These are phyloP conservation scores for Athetis lepigone DNA, from an alignment of 2,888 invertebrate genomes.

Conservation along the genomic window DNA sequence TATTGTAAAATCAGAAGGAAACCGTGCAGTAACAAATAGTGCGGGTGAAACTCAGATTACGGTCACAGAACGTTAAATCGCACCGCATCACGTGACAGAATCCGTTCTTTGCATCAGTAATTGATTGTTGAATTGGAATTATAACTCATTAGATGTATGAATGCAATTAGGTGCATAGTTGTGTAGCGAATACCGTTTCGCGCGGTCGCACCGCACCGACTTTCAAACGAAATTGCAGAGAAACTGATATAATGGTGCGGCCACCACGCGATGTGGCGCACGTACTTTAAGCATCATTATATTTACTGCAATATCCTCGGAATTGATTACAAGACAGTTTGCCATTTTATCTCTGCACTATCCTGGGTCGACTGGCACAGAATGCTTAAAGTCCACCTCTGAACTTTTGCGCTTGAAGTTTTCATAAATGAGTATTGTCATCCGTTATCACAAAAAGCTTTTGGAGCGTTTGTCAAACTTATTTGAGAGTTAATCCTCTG, in stretches of 20 bases:
- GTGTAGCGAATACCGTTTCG: slow-evolving; percentile 80
- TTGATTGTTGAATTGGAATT: slow-evolving; percentile 78
- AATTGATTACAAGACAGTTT: slow-evolving; percentile 44
- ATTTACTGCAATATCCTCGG: slow-evolving; percentile 52
- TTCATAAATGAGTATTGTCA: too few species aligned
- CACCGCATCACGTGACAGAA: slow-evolving; percentile 74
- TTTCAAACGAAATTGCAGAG: slow-evolving; percentile 86
- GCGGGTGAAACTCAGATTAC: slow-evolving; percentile 64
- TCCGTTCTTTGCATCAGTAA: slow-evolving; percentile 72
- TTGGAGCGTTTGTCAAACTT: slow-evolving; percentile 2
- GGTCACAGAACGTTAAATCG: slow-evolving; percentile 61
- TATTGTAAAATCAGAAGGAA: slow-evolving; percentile 60
- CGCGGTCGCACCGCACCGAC: slow-evolving; percentile 80
- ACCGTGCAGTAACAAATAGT: slow-evolving; percentile 50
- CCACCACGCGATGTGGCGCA: slow-evolving; percentile 74
- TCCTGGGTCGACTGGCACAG: too few species aligned
- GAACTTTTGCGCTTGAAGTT: too few species aligned
- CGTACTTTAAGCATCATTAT: slow-evolving; percentile 52
- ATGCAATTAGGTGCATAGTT: slow-evolving; percentile 85
- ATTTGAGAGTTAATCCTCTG: background rate
- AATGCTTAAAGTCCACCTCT: too few species aligned
- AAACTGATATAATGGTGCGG: slow-evolving; percentile 81
- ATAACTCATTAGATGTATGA: slow-evolving; percentile 79
- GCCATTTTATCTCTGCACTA: too few species aligned
- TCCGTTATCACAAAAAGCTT: slow-evolving; percentile 38